These are phyloP conservation scores for Polymixis flavicincta DNA, from an alignment of 2,888 invertebrate genomes.

Conservation along the genomic window DNA sequence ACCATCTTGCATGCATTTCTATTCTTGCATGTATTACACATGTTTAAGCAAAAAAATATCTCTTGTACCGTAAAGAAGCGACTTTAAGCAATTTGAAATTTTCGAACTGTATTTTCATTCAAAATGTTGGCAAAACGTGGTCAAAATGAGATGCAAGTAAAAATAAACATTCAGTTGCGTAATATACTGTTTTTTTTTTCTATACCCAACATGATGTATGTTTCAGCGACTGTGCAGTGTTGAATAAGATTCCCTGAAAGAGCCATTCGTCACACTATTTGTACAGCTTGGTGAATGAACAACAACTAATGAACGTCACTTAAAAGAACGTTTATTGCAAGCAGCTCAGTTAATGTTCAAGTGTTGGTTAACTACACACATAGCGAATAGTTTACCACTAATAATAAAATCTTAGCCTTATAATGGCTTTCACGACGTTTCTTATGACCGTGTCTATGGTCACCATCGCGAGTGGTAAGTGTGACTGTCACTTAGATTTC, in stretches of 20 bases:
- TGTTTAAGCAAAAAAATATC: too few relatives aligned
- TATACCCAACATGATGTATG: conserved; percentile 37
- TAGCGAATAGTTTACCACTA: conserved; percentile 47
- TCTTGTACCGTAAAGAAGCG: too few relatives aligned
- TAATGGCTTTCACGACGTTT: conserved; percentile 75
- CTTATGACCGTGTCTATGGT: conserved; percentile 69
- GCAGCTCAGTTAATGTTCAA: conserved; percentile 75
- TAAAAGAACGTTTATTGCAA: conserved; percentile 75
- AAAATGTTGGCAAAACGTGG: background rate
- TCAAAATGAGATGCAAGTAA: background rate
- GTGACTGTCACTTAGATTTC: background rate
- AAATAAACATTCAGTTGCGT: background rate
- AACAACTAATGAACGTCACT: conserved; percentile 77
- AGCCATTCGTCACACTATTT: conserved; percentile 80
- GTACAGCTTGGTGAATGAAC: conserved; percentile 78
- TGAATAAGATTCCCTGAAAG: conserved; percentile 57
- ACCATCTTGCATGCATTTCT: too few relatives aligned
- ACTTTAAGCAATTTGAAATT: background rate
- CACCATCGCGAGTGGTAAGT: conserved; percentile 76
- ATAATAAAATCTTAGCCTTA: conserved; percentile 62
- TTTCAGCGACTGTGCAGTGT: conserved; percentile 57
- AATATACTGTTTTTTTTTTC: background rate
- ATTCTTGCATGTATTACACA: too few relatives aligned
- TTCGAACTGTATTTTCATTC: background rate
- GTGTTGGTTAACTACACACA: conserved; percentile 66